These are phyloP conservation scores for Rhinogobius similis DNA, from an alignment of 2,113 vertebrate genomes.

Conservation along the genomic window DNA sequence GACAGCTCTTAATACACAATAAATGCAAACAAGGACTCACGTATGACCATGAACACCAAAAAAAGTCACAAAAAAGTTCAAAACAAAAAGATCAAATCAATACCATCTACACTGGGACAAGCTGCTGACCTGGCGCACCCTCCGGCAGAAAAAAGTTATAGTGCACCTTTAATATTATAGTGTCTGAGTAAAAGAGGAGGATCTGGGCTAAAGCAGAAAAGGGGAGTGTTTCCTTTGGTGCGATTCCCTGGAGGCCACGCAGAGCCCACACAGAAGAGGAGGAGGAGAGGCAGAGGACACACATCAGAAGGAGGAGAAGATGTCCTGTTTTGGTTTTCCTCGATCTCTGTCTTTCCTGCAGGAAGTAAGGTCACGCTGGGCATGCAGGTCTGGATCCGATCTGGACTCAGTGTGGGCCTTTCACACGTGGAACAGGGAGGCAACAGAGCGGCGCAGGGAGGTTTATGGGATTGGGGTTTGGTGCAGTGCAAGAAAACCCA, in stretches of 20 bases:
- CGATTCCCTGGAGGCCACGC: slow-evolving; percentile 70
- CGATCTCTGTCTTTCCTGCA: slow-evolving; percentile 80
- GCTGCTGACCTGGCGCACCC: no score
- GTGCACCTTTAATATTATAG: not conserved
- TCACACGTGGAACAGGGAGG: slow-evolving; percentile 20
- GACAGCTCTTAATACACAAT: no score
- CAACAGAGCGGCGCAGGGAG: slow-evolving; percentile 25
- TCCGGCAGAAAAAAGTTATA: not conserved
- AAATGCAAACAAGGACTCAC: no score
- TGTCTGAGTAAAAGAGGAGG: slow-evolving; percentile 44
- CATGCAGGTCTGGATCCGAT: slow-evolving; percentile 49
- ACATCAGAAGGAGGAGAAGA: slow-evolving; percentile 72
- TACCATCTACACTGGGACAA: not conserved
- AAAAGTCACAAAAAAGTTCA: no score
- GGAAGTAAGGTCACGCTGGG: slow-evolving; percentile 76
- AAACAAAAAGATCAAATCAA: no score
- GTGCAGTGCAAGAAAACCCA: not conserved
- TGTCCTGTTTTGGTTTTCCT: slow-evolving; percentile 82
- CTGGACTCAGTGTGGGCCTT: slow-evolving; percentile 38
- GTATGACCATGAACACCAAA: no score
- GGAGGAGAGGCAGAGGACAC: slow-evolving; percentile 64
- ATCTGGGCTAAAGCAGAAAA: slow-evolving; percentile 46
- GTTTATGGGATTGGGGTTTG: not conserved
- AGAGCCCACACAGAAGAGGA: not conserved
- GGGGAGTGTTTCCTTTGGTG: slow-evolving; percentile 69